These are phyloP conservation scores for Macaria notata DNA, from an alignment of 2,888 invertebrate species.

Conservation along the genomic window DNA sequence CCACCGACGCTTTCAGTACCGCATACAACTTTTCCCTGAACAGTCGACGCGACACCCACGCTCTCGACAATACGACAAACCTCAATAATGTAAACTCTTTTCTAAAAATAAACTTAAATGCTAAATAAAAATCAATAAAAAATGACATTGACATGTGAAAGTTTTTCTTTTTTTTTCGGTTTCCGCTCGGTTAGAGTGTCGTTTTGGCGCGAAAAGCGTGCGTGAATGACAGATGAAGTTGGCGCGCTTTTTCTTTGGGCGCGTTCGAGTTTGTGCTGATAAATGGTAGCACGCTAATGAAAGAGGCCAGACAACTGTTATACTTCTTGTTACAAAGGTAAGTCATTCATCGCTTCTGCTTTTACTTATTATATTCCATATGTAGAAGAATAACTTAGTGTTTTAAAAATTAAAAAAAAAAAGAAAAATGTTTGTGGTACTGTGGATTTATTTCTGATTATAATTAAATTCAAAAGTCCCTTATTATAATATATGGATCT, in stretches of 20 bases:
- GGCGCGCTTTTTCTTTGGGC: constrained; percentile 73
- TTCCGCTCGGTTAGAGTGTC: constrained; percentile 53
- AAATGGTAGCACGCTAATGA: constrained; percentile 53
- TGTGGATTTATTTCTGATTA: too few relatives aligned
- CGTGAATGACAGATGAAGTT: constrained; percentile 68
- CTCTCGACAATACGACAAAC: constrained; percentile 35
- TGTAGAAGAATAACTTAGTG: too few relatives aligned
- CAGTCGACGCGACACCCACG: constrained; percentile 71
- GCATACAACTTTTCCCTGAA: constrained; percentile 70
- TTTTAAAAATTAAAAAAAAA: too few relatives aligned
- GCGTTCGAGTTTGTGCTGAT: constrained; percentile 64
- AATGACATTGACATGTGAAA: constrained; percentile 65
- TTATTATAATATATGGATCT: too few relatives aligned
- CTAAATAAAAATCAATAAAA: constrained; percentile 22
- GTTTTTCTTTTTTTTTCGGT: constrained; percentile 18
- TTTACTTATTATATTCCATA: constrained; percentile 8
- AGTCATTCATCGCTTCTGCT: constrained; percentile 20
- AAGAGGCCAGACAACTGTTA: constrained; percentile 32
- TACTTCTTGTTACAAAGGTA: constrained; percentile 30
- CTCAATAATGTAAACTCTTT: too few relatives aligned
- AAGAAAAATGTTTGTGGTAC: too few relatives aligned
- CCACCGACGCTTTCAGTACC: constrained; percentile 58
- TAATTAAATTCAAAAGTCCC: too few relatives aligned
- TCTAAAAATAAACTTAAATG: too few relatives aligned
- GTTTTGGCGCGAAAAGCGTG: constrained; percentile 67